Evolutionary conservation across 2,113 vertebrate genomes (phyloP), one percentile per base, ranked within the genome.

Genomic region (Cettia cetti): DNA sequence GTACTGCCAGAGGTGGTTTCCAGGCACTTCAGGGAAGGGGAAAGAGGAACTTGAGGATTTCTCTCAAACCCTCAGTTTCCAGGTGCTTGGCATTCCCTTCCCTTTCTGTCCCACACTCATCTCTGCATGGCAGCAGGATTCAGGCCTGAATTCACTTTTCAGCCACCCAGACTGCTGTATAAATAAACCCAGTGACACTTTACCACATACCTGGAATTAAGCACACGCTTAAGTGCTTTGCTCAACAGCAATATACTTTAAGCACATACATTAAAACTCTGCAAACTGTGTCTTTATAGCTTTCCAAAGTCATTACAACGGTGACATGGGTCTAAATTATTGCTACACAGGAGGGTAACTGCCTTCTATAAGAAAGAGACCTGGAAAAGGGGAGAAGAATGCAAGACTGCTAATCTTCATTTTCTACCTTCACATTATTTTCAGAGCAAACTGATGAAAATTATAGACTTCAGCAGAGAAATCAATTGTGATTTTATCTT

Each of bases 221-320:
- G 90, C 94, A 96, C 87, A 78, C 13, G 56, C 79, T 95, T 94
- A 96, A 94, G 71, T 95, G 88, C 90, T 95, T 95, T 92, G 52
- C 85, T 95, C 87, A 95, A 97, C 88, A 97, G 94, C 93, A 90
- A 92, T 96, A 96, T 96, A 94, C 90, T 96, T 96, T 96, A 95
- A 96, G 93, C 52, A 97, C 95, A 88, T 83, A 74, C 92, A 96
- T 96, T 96, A 93, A 94, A 93, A 93, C 90, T 94, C 88, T 94
- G 64, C 90, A 95, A 96, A 97, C 90, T 88, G 79, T 93, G 90
- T 88, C 90, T 90, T 96, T 97, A 97, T 94, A 68, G 85, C 95
- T 88, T 92, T 90, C 42, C 71, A 89, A 90, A 95, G 88, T 64
- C 92, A 94, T 95, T 96, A 94, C 60, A 63, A 44, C 0, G 2